Evolutionary conservation across 2,797 vertebrate genomes (phyloP), one percentile per base, ranked within the genome.

Genomic region (Ctenopoma kingsleyae): DNA sequence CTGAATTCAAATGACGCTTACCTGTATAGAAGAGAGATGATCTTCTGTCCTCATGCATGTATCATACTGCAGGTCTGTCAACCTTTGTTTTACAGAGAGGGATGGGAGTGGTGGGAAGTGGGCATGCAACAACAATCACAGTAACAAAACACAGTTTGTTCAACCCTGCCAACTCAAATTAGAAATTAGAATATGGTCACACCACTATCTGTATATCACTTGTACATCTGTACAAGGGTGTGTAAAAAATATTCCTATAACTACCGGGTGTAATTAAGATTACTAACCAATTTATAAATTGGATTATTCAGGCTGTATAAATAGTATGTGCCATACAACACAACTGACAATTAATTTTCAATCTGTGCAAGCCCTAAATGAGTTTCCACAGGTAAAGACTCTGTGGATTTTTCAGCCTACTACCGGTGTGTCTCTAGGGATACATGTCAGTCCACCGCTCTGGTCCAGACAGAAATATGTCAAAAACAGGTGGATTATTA

Each of bases 91-190:
- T 71, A 59, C 57, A 49, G 13, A 69, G 35, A 67, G 59, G 38
- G 66, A 52, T 61, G 38, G 27, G 69, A 75, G 71, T 65, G 60
- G 57, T 67, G 75, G 61, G 71, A 80, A 57, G 71, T 30, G 64
- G 74, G 80, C 58, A 79, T 80, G 87, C 82, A 80, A 90, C 86
- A 91, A 81, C 83, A 86, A 85, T 78, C 76, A 75, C 57, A 80
- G 71, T 63, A 63, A 81, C 79, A 74, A 62, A 76, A 71, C 55
- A 67, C 36, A 43, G 51, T 41, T 65, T 70, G 43, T 51, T 65
- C 62, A 73, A 54, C 72, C 81, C 74, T 81, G 55, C 49, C 55
- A 71, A 23, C 17, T 66, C 9, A 36, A 36, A 36, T 1, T 8
- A 9, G 6, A 36, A 36, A 36, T 11, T 43, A 3, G 40, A 43